phyloP scores from a whole-genome alignment of 37 sponge, comb jelly and placozoan species.

The Beroe ovata region DNA sequence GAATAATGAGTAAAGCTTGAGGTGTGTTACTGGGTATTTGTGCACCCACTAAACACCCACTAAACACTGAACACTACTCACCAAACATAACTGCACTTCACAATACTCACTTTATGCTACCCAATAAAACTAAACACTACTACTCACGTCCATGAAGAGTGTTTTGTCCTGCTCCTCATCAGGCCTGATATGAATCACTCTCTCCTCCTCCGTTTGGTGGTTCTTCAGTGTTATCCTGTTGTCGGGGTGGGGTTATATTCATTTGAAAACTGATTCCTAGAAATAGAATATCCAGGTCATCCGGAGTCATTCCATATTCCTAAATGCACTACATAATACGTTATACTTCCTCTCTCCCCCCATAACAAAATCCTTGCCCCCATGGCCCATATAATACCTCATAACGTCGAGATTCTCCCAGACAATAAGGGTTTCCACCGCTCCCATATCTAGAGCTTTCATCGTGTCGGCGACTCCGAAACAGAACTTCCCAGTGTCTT shows the following conservation, averaged over 20 bases:
- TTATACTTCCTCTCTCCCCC: no score
- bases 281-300: no score
- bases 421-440: conserved; percentile 94
- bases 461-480: conserved; percentile 94
- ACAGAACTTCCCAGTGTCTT: conserved; percentile 96
- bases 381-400: conserved; percentile 68
- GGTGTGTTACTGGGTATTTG: no score
- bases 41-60: no score
- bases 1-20: no score
- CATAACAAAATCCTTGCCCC: no score
- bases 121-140: neutral
- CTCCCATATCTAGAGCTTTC: conserved; percentile 92
- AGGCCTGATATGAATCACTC: conserved; percentile 80
- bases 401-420: conserved; percentile 95
- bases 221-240: conserved; percentile 76
- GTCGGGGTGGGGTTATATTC: neutral
- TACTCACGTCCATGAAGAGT: conserved; percentile 76
- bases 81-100: no score
- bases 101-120: conserved; percentile 69
- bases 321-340: no score
- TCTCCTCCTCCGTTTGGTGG: conserved; percentile 83
- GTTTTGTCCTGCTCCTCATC: conserved; percentile 97
- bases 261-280: no score
- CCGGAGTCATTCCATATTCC: no score
- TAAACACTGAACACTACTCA: no score